Evolutionary conservation across 1,140 invertebrate genomes (phyloP).

Genomic region (Daktulosphaira vitifoliae): DNA sequence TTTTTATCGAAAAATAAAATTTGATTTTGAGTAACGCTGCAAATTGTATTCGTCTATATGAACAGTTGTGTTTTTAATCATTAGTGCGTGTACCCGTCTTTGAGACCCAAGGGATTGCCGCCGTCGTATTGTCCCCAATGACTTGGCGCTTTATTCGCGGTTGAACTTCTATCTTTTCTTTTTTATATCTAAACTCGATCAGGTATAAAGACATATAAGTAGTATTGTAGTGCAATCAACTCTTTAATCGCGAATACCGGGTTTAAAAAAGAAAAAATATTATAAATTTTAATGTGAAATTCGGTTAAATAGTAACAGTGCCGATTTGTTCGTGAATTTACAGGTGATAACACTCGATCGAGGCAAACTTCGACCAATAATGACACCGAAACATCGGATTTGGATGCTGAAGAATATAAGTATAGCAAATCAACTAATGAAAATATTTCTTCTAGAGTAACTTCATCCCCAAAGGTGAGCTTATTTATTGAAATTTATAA

Average conservation of each 20-base stretch:
- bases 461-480: neutral
- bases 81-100: conserved; percentile 9
- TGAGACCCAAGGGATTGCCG: conserved; percentile 1
- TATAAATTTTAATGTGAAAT: no score
- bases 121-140: conserved; percentile 29
- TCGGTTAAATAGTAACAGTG: no score
- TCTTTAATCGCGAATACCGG: neutral
- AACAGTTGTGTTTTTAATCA: neutral
- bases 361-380: neutral
- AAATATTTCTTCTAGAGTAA: neutral
- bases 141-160: conserved; percentile 15
- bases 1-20: no score
- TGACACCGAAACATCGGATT: conserved; percentile 22
- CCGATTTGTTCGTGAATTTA: conserved; percentile 8
- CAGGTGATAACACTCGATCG: conserved; percentile 2
- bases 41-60: no score
- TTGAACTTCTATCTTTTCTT: neutral
- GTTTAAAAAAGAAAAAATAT: no score
- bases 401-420: neutral
- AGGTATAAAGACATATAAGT: neutral
- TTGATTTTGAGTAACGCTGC: no score
- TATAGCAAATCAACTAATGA: neutral
- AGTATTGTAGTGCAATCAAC: neutral
- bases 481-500: no score
- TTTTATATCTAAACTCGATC: neutral